phyloP scores from a whole-genome alignment of 2,113 vertebrate species.

The Tautogolabrus adspersus region DNA sequence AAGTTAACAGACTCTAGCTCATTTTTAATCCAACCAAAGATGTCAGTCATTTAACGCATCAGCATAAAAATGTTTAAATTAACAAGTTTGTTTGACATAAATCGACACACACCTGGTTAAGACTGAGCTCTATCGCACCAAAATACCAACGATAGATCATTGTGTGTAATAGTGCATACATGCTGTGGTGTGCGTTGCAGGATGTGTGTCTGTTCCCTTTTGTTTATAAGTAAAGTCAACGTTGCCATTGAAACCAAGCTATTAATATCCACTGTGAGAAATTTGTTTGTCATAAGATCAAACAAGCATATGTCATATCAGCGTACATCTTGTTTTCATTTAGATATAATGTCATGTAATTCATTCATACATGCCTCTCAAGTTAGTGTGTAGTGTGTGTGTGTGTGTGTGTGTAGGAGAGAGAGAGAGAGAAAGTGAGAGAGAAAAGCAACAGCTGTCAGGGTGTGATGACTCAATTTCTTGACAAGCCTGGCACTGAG shows the following conservation, averaged over 20 bases:
- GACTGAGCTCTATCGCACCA: too few relatives aligned
- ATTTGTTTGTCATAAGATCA: constrained; percentile 24
- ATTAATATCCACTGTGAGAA: constrained; percentile 5
- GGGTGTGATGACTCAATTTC: constrained; percentile 80
- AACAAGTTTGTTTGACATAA: too few relatives aligned
- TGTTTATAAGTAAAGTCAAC: background rate
- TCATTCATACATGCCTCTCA: constrained; percentile 32
- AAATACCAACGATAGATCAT: too few relatives aligned
- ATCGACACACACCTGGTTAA: too few relatives aligned
- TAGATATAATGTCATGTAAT: constrained; percentile 29
- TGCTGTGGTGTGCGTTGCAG: background rate
- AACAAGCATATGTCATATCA: background rate
- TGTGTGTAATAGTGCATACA: too few relatives aligned
- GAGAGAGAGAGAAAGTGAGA: background rate
- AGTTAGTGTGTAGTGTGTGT: constrained; percentile 10
- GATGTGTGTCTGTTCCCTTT: background rate
- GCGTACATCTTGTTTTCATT: constrained; percentile 10
- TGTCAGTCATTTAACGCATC: too few relatives aligned
- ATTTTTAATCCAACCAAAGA: too few relatives aligned
- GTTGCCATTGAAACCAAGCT: constrained; percentile 5
- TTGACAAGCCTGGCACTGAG: constrained; percentile 77
- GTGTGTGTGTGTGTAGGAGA: too few relatives aligned
- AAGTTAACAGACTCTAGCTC: too few relatives aligned
- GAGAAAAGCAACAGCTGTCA: constrained; percentile 70
- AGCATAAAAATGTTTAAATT: too few relatives aligned